Base-by-base conservation (phyloP, 2,888 invertebrate species). In the Gymnoscelis rufifasciata region DNA sequence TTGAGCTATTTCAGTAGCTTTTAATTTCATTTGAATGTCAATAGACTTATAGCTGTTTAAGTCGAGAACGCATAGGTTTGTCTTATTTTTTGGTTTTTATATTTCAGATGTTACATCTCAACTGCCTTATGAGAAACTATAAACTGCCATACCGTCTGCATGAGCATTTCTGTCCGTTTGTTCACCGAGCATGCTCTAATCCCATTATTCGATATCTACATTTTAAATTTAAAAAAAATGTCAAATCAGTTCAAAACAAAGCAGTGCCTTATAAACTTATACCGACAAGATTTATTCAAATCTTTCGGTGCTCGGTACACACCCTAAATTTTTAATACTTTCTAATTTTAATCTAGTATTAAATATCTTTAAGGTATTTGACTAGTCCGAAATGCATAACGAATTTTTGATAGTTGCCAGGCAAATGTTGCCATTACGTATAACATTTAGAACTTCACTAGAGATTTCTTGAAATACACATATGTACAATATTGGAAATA, bases 61-160 rank as follows among this genome's bases (percentile, higher is more conserved):
- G n/a, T n/a, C 12, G 28, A 23, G 30, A 50, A 54, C 58, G 28
- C 19, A 41, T 36, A 50, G 44, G 40, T 44, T 59, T 56, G 54
- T 59, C 37, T 66, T 60, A 62, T 66, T 64, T 71, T 73, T 72
- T 77, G 74, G 67, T 79, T 80, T 80, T 71, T 90, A 90, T 90
- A 91, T 94, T 93, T 90, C 95, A 95, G 95, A 96, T 90, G 94
- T 95, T 88, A 94, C 93, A 90, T 93, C 95, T 88, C 93, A 93
- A 89, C 94, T 94, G 91, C 95, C 95, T 90, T 96, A 95, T 89
- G 95, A 95, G 92, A 95, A 95, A 92, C 93, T 96, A 90, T 95
- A 93, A 93, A 76, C 83, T 77, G 81, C 86, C 86, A 84, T 84
- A 80, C 78, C 78, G 76, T 80, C 78, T 81, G 87, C 87, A 88